phyloP scores from a whole-genome alignment of 30 jellyfish, hydroid and myxozoan species.

The Turritopsis rubra region DNA sequence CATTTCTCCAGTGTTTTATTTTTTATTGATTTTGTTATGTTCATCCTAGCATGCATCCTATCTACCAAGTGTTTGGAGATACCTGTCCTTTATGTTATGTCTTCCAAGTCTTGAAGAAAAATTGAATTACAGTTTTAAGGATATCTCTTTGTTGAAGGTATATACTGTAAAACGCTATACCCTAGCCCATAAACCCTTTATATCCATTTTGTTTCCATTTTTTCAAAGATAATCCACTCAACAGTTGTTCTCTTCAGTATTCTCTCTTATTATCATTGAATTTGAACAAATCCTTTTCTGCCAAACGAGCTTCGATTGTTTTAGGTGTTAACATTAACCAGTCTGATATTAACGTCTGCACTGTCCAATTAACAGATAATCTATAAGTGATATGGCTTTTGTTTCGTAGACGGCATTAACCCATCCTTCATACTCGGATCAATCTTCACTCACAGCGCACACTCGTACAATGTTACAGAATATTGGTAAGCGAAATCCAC shows the following conservation, averaged over 20 bases:
- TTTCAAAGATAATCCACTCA: too few species aligned
- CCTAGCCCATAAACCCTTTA: too few species aligned
- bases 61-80: conserved; percentile 36
- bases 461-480: neutral
- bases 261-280: neutral
- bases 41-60: conserved; percentile 43
- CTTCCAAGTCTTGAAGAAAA: conserved; percentile 41
- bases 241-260: neutral
- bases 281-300: too few species aligned
- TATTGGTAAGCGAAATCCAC: conserved; percentile 15
- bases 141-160: conserved; percentile 47
- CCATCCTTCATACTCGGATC: conserved; percentile 22
- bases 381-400: neutral
- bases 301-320: too few species aligned
- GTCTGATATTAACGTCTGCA: too few species aligned
- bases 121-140: conserved; percentile 47
- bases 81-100: conserved; percentile 38
- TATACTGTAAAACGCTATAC: too few species aligned
- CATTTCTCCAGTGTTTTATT: neutral
- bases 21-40: neutral
- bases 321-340: too few species aligned
- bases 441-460: conserved; percentile 5
- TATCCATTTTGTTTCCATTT: too few species aligned
- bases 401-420: conserved; percentile 22
- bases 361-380: too few species aligned